Base-by-base conservation (phyloP, 2,888 invertebrate species). In the Antheraea assamensis region DNA sequence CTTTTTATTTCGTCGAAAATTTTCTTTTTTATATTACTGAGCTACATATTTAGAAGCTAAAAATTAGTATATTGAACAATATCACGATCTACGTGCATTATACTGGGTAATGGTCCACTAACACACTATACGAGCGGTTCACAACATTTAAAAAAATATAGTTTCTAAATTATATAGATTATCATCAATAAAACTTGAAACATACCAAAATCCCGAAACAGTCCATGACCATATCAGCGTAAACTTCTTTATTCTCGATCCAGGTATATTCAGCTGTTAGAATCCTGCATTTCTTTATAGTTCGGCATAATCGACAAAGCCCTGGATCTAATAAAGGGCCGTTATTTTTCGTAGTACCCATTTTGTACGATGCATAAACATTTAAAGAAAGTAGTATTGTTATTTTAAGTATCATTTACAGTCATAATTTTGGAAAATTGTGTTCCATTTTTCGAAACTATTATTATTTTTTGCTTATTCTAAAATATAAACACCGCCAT, bases 181-280 rank as follows among this genome's bases (percentile, higher is more conserved):
- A 27, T 61, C n/a, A 27, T 55, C 7, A 27, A 21, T 71, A 17
- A 24, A 71, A 64, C 10, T 47, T 66, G 8, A 27, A 15, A 77
- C 92, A 87, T 76, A 94, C 94, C 77, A 94, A 79, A 76, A 94
- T 87, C 42, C 94, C 94, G 73, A 92, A 94, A 80, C 93, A 93
- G 75, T 94, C 94, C 94, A 94, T 93, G 8, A 94, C 82, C 94
- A 94, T 94, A 71, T 94, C 94, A 0, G 93, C 87, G 68, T 94
- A 94, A 1, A 92, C 81, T 78, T 94, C 94, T 76, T 92, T 94
- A 72, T 91, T 85, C 2, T 92, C 93, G 88, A 90, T 92, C 92
- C 93, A 94, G 75, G 88, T 90, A 76, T 94, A 94, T 74, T 93
- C 93, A 0, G 88, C 86, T 58, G 92, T 92, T 8, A 94, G 85